A percentile compares a stretch with the other conserved stretches of the same genome.
phyloP scores from a whole-genome alignment of 2,888 invertebrate genomes.

The Leptura quadrifasciata region DNA sequence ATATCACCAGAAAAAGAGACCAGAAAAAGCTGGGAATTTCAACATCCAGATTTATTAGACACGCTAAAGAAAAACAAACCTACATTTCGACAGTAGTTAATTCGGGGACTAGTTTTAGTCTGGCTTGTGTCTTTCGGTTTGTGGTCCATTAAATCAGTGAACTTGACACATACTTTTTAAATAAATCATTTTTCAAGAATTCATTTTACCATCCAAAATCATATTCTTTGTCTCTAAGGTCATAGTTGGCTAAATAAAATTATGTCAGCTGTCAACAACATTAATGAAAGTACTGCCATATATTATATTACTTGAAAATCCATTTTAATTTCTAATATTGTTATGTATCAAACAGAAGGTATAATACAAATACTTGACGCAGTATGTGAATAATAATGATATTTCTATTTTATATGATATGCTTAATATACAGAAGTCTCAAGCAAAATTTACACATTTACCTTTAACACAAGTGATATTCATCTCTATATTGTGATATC shows the following conservation, averaged over 20 bases:
- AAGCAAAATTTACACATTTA: background rate
- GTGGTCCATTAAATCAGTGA: too few relatives aligned
- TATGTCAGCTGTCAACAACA: background rate
- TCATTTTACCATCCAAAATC: background rate
- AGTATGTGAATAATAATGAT: slow-evolving; percentile 31
- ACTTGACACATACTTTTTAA: too few relatives aligned
- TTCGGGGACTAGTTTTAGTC: too few relatives aligned
- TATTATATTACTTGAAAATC: slow-evolving; percentile 17
- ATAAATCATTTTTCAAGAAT: too few relatives aligned
- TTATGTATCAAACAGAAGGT: slow-evolving; percentile 41
- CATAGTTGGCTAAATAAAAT: slow-evolving; percentile 9
- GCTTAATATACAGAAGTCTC: background rate
- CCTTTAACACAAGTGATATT: background rate
- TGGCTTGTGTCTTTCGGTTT: too few relatives aligned
- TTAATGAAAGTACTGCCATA: slow-evolving; percentile 19
- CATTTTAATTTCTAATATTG: background rate
- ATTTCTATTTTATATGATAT: slow-evolving; percentile 14
- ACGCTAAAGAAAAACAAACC: too few relatives aligned
- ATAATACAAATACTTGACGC: slow-evolving; percentile 36
- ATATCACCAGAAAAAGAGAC: too few relatives aligned
- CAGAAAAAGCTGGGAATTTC: too few relatives aligned
- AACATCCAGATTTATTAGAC: too few relatives aligned
- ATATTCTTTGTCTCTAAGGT: background rate
- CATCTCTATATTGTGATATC: background rate
- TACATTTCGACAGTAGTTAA: too few relatives aligned